phyloP scores from a whole-genome alignment of 2,797 vertebrate genomes.

The Oreonectes daqikongensis region DNA sequence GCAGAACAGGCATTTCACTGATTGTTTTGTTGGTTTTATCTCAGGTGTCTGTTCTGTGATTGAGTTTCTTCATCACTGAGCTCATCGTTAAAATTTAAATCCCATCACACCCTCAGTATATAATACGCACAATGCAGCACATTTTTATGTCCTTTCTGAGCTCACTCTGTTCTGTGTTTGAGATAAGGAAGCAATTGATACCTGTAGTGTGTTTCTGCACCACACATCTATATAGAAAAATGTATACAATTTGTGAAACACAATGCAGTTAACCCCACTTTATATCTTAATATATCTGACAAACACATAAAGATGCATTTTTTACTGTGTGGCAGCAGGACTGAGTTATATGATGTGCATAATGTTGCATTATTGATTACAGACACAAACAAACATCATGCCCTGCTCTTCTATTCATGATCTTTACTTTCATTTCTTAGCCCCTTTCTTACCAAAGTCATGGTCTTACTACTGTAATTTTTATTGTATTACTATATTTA shows the following conservation, averaged over 20 bases:
- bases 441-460: not conserved
- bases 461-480: not conserved
- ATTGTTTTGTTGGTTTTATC: conserved; percentile 7
- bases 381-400: not conserved
- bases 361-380: conserved; percentile 29
- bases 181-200: conserved; percentile 5
- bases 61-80: not conserved
- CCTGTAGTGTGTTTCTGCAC: not conserved
- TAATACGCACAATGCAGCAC: not conserved
- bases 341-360: conserved; percentile 23
- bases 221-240: no score
- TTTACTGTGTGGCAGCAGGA: not conserved
- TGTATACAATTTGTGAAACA: not conserved
- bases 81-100: not conserved
- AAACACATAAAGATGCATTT: not conserved
- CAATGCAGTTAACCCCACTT: not conserved
- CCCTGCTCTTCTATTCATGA: conserved; percentile 5
- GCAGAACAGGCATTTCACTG: not conserved
- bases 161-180: not conserved
- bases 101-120: conserved; percentile 4
- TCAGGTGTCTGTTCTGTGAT: conserved; percentile 22
- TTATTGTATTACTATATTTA: not conserved
- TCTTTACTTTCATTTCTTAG: not conserved
- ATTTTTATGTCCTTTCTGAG: conserved; percentile 12
- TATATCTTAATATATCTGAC: not conserved